phyloP scores from a whole-genome alignment of 2,113 vertebrate genomes.

The Gasterosteus aculeatus region DNA sequence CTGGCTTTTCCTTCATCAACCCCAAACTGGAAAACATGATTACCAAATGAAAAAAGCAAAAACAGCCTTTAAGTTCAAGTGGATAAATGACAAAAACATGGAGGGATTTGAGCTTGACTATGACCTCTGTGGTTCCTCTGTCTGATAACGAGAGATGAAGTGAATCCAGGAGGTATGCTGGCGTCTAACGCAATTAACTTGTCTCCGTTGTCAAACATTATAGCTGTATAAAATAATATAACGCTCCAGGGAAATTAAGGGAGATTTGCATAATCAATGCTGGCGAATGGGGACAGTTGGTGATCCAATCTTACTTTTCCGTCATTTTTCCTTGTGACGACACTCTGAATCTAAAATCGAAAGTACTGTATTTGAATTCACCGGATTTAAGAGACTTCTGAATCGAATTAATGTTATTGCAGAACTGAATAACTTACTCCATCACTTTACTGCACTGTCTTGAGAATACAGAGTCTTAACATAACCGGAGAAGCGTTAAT shows the following conservation, averaged over 20 bases:
- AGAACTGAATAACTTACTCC: background rate
- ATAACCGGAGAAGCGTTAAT: background rate
- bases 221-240: conserved; percentile 29
- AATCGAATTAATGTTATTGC: conserved; percentile 5
- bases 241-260: conserved; percentile 53
- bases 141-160: conserved; percentile 13
- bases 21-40: conserved; percentile 88
- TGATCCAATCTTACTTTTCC: conserved; percentile 24
- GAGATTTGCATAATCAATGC: conserved; percentile 40
- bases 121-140: conserved; percentile 20
- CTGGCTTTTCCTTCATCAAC: conserved; percentile 94
- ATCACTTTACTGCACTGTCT: conserved; percentile 10
- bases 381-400: conserved; percentile 12
- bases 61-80: conserved; percentile 18
- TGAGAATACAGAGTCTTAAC: conserved; percentile 15
- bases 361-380: conserved; percentile 59
- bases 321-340: conserved; percentile 42
- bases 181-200: conserved; percentile 13
- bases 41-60: conserved; percentile 77
- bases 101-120: conserved; percentile 18
- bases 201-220: conserved; percentile 23
- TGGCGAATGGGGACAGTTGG: conserved; percentile 28
- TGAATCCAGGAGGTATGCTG: conserved; percentile 16
- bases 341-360: conserved; percentile 34
- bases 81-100: conserved; percentile 18